These are phyloP conservation scores for Rhagoletis zephyria DNA, from an alignment of 1,140 invertebrate species.

Conservation along the genomic window DNA sequence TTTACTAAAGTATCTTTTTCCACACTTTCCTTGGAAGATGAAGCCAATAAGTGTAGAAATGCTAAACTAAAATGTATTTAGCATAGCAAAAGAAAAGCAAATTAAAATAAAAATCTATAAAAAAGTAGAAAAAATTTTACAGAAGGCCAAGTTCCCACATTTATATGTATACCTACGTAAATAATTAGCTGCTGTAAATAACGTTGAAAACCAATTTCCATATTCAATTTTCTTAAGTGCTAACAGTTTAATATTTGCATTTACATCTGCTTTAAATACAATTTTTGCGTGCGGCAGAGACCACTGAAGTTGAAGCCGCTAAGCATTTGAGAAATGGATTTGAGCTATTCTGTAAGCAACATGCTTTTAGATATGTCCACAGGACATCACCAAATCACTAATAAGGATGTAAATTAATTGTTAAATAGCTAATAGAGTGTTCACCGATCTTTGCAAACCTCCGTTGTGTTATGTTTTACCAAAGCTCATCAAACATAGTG, in stretches of 20 bases:
- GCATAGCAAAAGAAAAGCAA: neutral
- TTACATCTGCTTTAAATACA: neutral
- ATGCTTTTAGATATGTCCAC: neutral
- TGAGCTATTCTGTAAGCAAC: too few relatives aligned
- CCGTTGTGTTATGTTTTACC: neutral
- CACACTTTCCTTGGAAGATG: too few relatives aligned
- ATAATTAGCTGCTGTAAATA: slow-evolving; percentile 13
- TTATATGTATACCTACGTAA: neutral
- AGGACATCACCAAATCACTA: too few relatives aligned
- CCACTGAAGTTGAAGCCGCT: neutral
- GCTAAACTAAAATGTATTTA: neutral
- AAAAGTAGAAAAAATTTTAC: neutral
- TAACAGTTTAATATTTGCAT: slow-evolving; percentile 5
- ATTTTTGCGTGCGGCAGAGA: neutral
- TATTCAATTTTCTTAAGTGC: slow-evolving; percentile 44
- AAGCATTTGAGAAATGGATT: neutral
- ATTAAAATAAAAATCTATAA: neutral
- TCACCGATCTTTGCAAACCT: neutral
- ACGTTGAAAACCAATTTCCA: slow-evolving; percentile 34
- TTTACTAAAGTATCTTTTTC: neutral
- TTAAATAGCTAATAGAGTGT: slow-evolving; percentile 18
- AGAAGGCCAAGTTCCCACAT: neutral
- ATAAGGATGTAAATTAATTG: slow-evolving; percentile 8
- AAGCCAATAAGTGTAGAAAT: too few relatives aligned
- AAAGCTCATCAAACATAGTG: neutral